Evolutionary conservation across 2,888 invertebrate genomes (phyloP).

Genomic region (Zaprionus bogoriensis): DNA sequence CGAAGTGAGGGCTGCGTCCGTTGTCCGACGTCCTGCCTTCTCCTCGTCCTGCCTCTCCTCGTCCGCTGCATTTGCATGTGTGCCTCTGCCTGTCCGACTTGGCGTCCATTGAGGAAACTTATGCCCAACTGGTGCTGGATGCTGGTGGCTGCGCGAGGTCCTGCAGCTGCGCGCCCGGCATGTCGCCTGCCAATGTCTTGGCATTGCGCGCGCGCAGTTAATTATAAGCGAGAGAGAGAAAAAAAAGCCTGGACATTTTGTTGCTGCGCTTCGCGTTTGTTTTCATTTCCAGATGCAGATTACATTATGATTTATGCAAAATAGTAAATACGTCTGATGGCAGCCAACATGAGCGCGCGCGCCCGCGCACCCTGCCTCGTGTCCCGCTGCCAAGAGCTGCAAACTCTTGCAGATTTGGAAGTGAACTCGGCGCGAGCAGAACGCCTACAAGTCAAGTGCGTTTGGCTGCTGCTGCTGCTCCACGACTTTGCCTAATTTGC

Average conservation of each 20-base stretch:
- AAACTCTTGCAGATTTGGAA: no score
- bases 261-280: slow-evolving; percentile 77
- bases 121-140: slow-evolving; percentile 58
- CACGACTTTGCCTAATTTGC: slow-evolving; percentile 1
- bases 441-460: not conserved
- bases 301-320: slow-evolving; percentile 83
- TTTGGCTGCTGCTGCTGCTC: not conserved
- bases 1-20: slow-evolving; percentile 77
- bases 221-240: slow-evolving; percentile 72
- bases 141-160: slow-evolving; percentile 49
- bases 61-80: slow-evolving; percentile 5
- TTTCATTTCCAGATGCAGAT: slow-evolving; percentile 82
- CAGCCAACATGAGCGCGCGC: slow-evolving; percentile 52
- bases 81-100: slow-evolving; percentile 26
- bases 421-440: not conserved
- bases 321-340: slow-evolving; percentile 81
- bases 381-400: not conserved
- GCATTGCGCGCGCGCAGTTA: slow-evolving; percentile 81
- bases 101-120: slow-evolving; percentile 77
- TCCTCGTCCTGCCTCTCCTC: not conserved
- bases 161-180: slow-evolving; percentile 71
- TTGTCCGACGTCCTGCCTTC: not conserved
- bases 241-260: slow-evolving; percentile 82
- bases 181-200: slow-evolving; percentile 78
- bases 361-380: no score